A percentile compares a stretch with the other conserved stretches of the same genome.
These are phyloP conservation scores for Geotrypetes seraphini DNA, from an alignment of 2,797 vertebrate genomes.

Conservation along the genomic window DNA sequence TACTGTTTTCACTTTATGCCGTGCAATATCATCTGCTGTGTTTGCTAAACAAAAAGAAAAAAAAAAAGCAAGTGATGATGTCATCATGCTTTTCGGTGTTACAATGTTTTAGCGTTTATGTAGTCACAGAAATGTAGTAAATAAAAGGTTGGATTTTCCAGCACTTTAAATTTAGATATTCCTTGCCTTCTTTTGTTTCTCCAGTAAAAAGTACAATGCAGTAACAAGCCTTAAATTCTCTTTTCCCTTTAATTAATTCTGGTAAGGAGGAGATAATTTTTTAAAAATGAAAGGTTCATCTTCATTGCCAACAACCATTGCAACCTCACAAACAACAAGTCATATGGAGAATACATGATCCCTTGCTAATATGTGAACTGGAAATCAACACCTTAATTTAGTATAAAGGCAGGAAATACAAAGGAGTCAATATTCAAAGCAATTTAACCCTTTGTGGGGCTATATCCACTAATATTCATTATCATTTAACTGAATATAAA, in stretches of 20 bases:
- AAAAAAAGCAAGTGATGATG: constrained; percentile 84
- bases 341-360: too few relatives aligned
- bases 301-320: too few relatives aligned
- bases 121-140: constrained; percentile 95
- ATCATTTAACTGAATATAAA: too few relatives aligned
- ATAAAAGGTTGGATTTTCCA: constrained; percentile 98
- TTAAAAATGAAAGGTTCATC: too few relatives aligned
- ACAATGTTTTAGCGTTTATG: constrained; percentile 96
- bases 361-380: too few relatives aligned
- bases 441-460: too few relatives aligned
- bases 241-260: background rate
- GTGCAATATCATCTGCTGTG: constrained; percentile 98
- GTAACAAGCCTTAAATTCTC: background rate
- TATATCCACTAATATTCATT: too few relatives aligned
- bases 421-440: too few relatives aligned
- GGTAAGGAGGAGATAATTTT: background rate
- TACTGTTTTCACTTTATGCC: constrained; percentile 83
- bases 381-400: too few relatives aligned
- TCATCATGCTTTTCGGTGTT: constrained; percentile 96
- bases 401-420: too few relatives aligned
- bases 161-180: constrained; percentile 72
- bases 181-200: constrained; percentile 47
- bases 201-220: background rate
- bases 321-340: too few relatives aligned
- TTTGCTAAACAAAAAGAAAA: constrained; percentile 85